These are phyloP conservation scores for Globia sparganii DNA, from an alignment of 2,888 invertebrate species.

Conservation along the genomic window DNA sequence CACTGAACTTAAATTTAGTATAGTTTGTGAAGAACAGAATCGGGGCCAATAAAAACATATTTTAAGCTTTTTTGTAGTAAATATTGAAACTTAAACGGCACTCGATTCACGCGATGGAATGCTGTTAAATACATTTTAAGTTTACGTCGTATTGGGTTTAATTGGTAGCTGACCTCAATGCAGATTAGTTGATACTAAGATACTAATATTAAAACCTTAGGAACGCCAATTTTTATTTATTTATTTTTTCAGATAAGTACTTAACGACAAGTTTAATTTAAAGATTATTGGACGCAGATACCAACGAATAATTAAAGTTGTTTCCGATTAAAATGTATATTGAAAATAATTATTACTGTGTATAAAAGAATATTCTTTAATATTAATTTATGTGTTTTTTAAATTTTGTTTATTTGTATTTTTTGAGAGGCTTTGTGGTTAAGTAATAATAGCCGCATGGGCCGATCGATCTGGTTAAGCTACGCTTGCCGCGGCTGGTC, in stretches of 20 bases:
- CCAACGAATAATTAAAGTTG: background rate
- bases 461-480: too few relatives aligned
- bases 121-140: background rate
- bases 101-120: background rate
- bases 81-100: background rate
- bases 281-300: background rate
- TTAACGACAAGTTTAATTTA: background rate
- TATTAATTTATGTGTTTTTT: background rate
- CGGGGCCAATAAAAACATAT: too few relatives aligned
- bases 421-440: too few relatives aligned
- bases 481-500: too few relatives aligned
- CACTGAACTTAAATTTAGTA: too few relatives aligned
- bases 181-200: background rate
- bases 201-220: background rate
- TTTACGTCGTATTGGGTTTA: background rate
- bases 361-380: background rate
- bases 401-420: too few relatives aligned
- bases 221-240: background rate
- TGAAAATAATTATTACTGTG: background rate
- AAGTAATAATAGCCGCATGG: too few relatives aligned
- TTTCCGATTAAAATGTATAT: background rate
- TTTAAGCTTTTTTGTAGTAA: background rate
- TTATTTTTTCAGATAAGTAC: too few relatives aligned
- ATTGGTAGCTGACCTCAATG: background rate
- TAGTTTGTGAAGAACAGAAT: too few relatives aligned